Base-by-base conservation (phyloP, 2,113 vertebrate genomes). In the Corythornis madagascariensis region DNA sequence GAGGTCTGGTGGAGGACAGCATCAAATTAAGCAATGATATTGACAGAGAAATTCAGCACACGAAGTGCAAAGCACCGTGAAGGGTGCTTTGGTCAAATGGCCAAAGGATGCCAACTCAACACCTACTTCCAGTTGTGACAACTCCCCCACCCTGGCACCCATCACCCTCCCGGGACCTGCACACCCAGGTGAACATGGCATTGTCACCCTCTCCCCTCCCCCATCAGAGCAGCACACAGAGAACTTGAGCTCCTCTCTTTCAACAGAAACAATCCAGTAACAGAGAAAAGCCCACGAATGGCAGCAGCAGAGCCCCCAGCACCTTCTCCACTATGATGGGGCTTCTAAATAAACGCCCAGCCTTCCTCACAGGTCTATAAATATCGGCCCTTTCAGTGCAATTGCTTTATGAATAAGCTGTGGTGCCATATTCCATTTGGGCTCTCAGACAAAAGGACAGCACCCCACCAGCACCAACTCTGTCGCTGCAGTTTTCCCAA, bases 391-490 rank as follows among this genome's bases (percentile, higher is more conserved):
- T 80, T 83, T 53, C 81, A 53, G 40, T 8, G 56, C 70, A 28
- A 59, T 22, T 22, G 5, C 78, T 89, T 47, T 15, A 31, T 40
- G 81, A 79, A 80, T 29, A 69, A 92, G 73, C 83, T 53, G 71
- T 52, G 69, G 79, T 5, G 64, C 86, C 80, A n/a, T 72, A 56
- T 43, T 67, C 55, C 63, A 5, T 29, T 25, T 45, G 77, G 79
- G 90, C 77, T 63, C 43, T 28, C 25, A 43, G 84, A 95, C 93
- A 95, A 95, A 96, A 93, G 92, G 57, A 57, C 74, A 82, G 90
- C 90, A 78, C 59, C 88, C 91, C 29, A 47, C 65, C 56, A 70
- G 92, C 82, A 80, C 42, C 90, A 61, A 82, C 82, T 74, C 85
- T 87, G 60, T 50, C 28, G 6, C 70, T 74, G 72, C 79, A 70